phyloP scores from a whole-genome alignment of 2,797 vertebrate genomes.

The Cossypha polioptera region DNA sequence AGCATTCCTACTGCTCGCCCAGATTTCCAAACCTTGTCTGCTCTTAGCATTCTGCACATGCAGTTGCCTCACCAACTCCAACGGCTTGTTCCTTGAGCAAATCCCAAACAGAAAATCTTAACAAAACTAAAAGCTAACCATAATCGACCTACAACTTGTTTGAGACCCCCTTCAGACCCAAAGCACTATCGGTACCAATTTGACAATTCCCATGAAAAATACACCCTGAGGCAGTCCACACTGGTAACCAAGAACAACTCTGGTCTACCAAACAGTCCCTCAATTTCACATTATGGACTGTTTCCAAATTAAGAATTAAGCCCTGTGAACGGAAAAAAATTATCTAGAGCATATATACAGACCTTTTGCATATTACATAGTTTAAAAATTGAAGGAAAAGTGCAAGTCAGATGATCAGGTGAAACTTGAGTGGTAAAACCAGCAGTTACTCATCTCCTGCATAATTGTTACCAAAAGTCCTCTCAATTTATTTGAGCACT shows the following conservation, averaged over 20 bases:
- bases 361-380: neutral
- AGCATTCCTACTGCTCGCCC: neutral
- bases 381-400: neutral
- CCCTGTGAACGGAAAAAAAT: rapidly evolving
- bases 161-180: neutral
- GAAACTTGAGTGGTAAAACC: neutral
- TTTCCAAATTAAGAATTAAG: neutral
- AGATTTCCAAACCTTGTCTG: neutral
- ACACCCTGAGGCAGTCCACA: neutral
- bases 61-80: neutral
- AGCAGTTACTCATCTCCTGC: neutral
- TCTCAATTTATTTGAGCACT: neutral
- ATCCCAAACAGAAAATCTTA: neutral
- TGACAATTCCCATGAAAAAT: neutral
- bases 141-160: neutral
- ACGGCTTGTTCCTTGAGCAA: neutral
- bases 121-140: neutral
- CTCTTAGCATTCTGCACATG: neutral
- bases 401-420: neutral
- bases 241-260: neutral
- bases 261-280: neutral
- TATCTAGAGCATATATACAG: neutral
- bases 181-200: neutral
- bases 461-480: neutral
- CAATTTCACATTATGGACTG: neutral